Evolutionary conservation across 2,888 invertebrate species (phyloP), one percentile per base, ranked within the genome.

Genomic region (Phorcus lineatus): DNA sequence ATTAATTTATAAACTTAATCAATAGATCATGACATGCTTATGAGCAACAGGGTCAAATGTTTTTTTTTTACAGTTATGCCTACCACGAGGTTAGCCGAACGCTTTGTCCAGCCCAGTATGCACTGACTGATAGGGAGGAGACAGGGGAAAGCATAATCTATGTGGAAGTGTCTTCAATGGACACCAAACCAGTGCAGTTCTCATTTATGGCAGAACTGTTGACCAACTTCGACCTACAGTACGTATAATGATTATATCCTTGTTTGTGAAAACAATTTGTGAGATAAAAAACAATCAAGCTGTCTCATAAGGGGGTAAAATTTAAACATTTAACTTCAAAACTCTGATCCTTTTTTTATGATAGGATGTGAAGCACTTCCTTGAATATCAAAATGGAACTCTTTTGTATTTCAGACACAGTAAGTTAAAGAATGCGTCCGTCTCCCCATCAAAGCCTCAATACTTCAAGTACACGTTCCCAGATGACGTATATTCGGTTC

Each of bases 121-220:
- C 77, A 28, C 75, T 81, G 9, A 55, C 78, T 7, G 53, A 78
- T 36, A 79, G 81, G 13, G 17, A 24, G 17, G 79, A 70, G 13
- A 77, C 70, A 11, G 77, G 62, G 16, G 74, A 88, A 19, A 84
- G 89, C 83, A 82, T 83, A 2, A 94, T 95, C 0, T 95, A 95
- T 53, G 95, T 96, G 17, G 95, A 95, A 76, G 92, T 96, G n/a
- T 95, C 96, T 0, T 96, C 96, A 0, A 95, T 95, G 0, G 95
- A 95, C 9, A 92, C 93, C 0, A 91, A 90, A 0, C 94, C 94
- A 13, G 94, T 96, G 24, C 91, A 92, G n/a, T 95, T 96, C 76
- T 94, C 93, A 0, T 93, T 96, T n/a, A 90, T 89, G 0, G 95
- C 96, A 6, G 94, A 94, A 54, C 93, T 95, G 0, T 95, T 95